Evolutionary conservation across 1,140 invertebrate genomes (phyloP), one percentile per base, ranked within the genome.

Genomic region (Heliconius hewitsoni): DNA sequence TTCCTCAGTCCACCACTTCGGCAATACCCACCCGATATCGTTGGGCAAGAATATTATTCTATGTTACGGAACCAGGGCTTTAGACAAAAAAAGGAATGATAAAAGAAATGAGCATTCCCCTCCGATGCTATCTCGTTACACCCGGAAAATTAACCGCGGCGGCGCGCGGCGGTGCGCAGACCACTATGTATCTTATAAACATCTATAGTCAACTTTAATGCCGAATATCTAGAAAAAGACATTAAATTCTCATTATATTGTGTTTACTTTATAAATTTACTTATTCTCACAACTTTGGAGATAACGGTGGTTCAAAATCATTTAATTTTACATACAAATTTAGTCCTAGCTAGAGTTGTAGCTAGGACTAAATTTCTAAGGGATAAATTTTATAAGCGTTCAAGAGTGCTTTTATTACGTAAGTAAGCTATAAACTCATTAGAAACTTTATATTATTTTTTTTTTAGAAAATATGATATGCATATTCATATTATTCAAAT

Each of bases 1-100:
- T 91, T 83, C 81, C 79, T 87, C 79, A 81, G 82, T 82, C 84
- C 79, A 82, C 82, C 81, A 86, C 81, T 86, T 81, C 83, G 75
- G 87, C 87, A 89, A 86, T 89, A 85, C 79, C 83, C 78, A 82
- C 83, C 74, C 77, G 76, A 75, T 79, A 81, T 77, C 76, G 74
- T 80, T 80, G 78, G 79, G 73, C 39, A 80, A 74, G 79, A 81
- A 81, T 78, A 76, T 81, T 76, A 80, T 82, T 71, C 23, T 46
- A 72, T 52, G 52, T 81, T 74, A 79, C 23, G 27, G 60, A 66
- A 75, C 16, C 37, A 46, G n/a, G 27, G 71, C 37, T 78, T 50
- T 74, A 74, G 74, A 74, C 52, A 70, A 78, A 78, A 46, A 78
- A 78, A 77, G 55, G 73, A 77, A 84, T 80, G 78, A 73, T 81